Evolutionary conservation across 2,888 invertebrate genomes (phyloP).

Genomic region (Tenthredo scrophulariae): DNA sequence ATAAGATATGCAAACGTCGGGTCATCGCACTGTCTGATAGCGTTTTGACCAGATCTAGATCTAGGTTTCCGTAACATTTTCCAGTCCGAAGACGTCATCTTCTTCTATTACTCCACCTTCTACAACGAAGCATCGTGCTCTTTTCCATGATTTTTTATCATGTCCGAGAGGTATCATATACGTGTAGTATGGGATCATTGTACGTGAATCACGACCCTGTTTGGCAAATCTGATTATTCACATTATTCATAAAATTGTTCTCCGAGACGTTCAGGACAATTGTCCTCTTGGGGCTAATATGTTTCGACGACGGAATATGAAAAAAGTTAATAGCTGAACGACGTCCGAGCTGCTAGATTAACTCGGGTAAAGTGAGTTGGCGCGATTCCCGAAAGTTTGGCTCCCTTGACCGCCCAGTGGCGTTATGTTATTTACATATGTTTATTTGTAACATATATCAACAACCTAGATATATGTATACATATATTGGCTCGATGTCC

Average conservation of each 20-base stretch:
- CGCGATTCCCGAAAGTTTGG: constrained; percentile 45
- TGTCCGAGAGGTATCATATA: neutral
- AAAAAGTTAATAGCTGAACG: constrained; percentile 30
- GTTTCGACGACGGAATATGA: constrained; percentile 37
- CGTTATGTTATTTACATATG: constrained; percentile 52
- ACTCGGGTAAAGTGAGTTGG: constrained; percentile 44
- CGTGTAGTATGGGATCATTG: neutral
- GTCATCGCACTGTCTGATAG: constrained; percentile 25
- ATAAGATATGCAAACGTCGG: constrained; percentile 1
- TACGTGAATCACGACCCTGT: neutral
- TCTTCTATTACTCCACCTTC: neutral
- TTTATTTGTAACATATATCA: constrained; percentile 52
- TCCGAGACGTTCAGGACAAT: constrained; percentile 4
- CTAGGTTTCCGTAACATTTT: neutral
- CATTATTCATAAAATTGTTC: neutral
- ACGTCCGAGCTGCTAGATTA: constrained; percentile 10
- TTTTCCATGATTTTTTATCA: neutral
- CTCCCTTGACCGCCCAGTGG: constrained; percentile 35
- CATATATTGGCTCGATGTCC: constrained; percentile 18
- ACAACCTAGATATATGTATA: neutral
- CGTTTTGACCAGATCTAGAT: neutral
- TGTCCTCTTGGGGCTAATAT: constrained; percentile 21
- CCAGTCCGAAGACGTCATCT: neutral
- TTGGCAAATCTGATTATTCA: constrained; percentile 3
- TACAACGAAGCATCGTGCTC: neutral